Percentiles rank a stretch among this genome's conserved stretches.
Conservation (phyloP, 2,113 vertebrate genomes). For the Bos indicus region DNA sequence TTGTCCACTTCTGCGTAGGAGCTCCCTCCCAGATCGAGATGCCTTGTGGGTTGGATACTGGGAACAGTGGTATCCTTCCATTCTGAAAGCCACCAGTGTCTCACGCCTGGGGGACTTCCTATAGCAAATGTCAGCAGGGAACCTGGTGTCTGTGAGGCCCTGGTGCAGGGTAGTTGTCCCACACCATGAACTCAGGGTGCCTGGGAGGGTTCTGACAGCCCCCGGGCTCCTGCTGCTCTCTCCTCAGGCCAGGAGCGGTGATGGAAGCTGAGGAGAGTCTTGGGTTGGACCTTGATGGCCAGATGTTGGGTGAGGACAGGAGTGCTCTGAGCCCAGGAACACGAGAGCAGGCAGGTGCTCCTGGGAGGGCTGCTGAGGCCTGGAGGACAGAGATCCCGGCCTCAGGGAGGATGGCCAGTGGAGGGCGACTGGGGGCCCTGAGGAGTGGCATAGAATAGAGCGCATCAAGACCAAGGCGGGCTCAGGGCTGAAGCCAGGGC, state of each 20-base stretch:
- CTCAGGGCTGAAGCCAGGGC: neutral
- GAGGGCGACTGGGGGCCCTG: neutral
- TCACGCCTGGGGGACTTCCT: neutral
- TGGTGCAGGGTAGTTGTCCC: fast-evolving
- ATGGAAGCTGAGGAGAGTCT: neutral
- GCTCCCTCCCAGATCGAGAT: neutral
- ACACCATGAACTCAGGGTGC: neutral
- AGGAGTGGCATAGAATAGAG: neutral
- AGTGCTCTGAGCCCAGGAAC: too few species aligned
- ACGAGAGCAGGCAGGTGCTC: neutral
- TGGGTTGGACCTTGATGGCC: neutral
- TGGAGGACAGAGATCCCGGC: neutral
- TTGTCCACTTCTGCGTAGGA: neutral
- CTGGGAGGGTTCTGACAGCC: neutral
- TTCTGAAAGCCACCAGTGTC: neutral
- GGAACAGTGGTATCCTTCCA: neutral
- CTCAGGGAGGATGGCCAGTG: neutral
- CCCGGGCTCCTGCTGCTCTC: neutral
- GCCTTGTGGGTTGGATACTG: neutral
- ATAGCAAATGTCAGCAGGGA: neutral
- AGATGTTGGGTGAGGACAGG: neutral
- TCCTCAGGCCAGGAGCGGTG: neutral
- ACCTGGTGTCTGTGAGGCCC: neutral
- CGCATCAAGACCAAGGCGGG: neutral
- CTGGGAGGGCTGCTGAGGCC: neutral